Evolutionary conservation across 1,140 invertebrate genomes (phyloP).

Genomic region (Leptinotarsa texana): DNA sequence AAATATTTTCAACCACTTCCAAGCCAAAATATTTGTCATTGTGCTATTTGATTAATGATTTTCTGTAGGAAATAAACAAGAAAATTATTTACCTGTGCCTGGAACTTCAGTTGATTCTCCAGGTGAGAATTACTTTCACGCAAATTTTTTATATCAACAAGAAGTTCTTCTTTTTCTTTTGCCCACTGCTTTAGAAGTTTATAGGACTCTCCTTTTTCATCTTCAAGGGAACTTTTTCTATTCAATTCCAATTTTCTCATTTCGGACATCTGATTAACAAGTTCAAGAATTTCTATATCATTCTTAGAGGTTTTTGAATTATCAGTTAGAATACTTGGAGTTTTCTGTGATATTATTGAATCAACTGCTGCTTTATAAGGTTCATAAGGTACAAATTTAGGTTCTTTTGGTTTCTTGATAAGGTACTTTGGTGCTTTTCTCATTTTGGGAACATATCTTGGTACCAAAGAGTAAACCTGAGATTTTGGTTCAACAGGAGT

Average conservation of each 20-base stretch:
- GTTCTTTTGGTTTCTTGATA: constrained; percentile 66
- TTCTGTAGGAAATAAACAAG: too few relatives aligned
- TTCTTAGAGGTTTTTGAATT: constrained; percentile 59
- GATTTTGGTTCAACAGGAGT: constrained; percentile 47
- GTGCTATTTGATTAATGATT: too few relatives aligned
- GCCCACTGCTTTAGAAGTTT: constrained; percentile 49
- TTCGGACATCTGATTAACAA: constrained; percentile 69
- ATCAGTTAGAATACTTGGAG: not conserved
- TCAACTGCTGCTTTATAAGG: constrained; percentile 85
- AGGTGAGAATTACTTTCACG: constrained; percentile 67
- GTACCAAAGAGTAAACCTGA: constrained; percentile 45
- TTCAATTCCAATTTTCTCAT: constrained; percentile 62
- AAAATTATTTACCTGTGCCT: constrained; percentile 59
- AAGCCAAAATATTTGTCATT: too few relatives aligned
- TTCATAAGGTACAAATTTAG: constrained; percentile 87
- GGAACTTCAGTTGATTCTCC: constrained; percentile 73
- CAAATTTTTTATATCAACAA: constrained; percentile 62
- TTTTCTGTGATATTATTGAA: constrained; percentile 65
- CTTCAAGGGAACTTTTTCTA: constrained; percentile 45
- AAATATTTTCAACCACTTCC: too few relatives aligned
- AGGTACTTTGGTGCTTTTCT: constrained; percentile 46
- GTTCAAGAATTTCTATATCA: constrained; percentile 71
- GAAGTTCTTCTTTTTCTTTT: constrained; percentile 52
- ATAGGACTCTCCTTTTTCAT: constrained; percentile 43
- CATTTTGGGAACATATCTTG: constrained; percentile 50